These are phyloP conservation scores for Uropetala carovei DNA, from an alignment of 2,888 invertebrate genomes.

Conservation along the genomic window DNA sequence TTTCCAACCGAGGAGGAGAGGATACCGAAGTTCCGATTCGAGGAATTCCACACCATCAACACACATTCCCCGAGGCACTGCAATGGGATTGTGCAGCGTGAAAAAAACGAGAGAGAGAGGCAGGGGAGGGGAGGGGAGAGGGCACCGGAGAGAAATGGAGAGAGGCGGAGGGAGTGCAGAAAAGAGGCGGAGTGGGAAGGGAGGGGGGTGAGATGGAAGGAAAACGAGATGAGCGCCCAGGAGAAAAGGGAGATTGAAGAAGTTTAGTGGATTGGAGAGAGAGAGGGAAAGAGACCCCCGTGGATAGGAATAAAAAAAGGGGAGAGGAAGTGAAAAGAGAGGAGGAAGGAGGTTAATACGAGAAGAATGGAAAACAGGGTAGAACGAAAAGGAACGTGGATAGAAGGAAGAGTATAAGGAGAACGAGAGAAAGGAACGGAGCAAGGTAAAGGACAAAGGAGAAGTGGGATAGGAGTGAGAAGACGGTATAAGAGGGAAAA, in stretches of 20 bases:
- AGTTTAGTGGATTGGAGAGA: not conserved
- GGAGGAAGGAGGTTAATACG: not conserved
- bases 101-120: not conserved
- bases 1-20: not conserved
- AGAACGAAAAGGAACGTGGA: not conserved
- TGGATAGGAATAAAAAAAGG: not conserved
- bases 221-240: too few relatives aligned
- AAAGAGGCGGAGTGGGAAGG: not conserved
- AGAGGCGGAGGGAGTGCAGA: not conserved
- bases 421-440: too few relatives aligned
- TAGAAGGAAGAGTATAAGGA: not conserved
- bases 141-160: not conserved
- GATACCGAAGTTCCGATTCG: constrained; percentile 39
- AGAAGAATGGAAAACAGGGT: not conserved
- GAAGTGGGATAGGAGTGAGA: not conserved
- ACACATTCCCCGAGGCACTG: constrained; percentile 50
- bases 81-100: constrained; percentile 11
- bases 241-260: not conserved
- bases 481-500: not conserved
- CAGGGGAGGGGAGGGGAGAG: not conserved
- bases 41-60: constrained; percentile 52
- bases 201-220: not conserved
- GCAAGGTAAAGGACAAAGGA: too few relatives aligned
- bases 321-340: not conserved
- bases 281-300: not conserved